These are phyloP conservation scores for Lithophane semibrunnea DNA, from an alignment of 2,888 invertebrate genomes.

Conservation along the genomic window DNA sequence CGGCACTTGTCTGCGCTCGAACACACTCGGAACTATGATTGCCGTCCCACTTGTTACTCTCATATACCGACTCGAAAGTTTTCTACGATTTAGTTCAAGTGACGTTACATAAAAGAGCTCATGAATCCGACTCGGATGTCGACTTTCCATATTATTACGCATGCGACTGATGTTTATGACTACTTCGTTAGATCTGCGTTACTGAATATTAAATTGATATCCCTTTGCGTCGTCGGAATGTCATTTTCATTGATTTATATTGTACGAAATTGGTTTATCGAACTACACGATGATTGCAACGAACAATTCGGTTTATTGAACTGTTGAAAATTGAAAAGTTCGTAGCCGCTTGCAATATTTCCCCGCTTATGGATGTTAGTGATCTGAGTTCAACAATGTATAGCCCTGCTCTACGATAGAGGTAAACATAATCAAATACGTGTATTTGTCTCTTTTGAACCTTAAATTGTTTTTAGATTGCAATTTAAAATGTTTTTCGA, in stretches of 20 bases:
- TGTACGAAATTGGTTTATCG: constrained; percentile 80
- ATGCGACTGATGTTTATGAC: constrained; percentile 70
- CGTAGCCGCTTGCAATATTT: constrained; percentile 64
- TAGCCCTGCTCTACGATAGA: not conserved
- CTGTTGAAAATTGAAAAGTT: constrained; percentile 75
- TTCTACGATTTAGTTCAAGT: constrained; percentile 78
- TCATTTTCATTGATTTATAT: constrained; percentile 79
- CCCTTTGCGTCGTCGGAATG: constrained; percentile 69
- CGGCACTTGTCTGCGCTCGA: constrained; percentile 62
- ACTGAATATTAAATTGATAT: constrained; percentile 76
- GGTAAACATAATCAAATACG: not conserved
- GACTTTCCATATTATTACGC: constrained; percentile 72
- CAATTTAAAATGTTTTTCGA: constrained; percentile 48
- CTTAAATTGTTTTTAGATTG: constrained; percentile 47
- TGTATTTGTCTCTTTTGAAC: not conserved
- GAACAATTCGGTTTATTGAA: constrained; percentile 78
- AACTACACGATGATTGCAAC: constrained; percentile 79
- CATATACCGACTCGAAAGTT: constrained; percentile 80
- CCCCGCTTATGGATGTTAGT: constrained; percentile 43
- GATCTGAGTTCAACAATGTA: constrained; percentile 14
- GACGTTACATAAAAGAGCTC: constrained; percentile 79
- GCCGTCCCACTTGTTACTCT: constrained; percentile 78
- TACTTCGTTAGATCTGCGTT: constrained; percentile 67
- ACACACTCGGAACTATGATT: constrained; percentile 69
- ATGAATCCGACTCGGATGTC: constrained; percentile 75